These are phyloP conservation scores for Euthynnus affinis DNA, from an alignment of 2,797 vertebrate species.

Conservation along the genomic window DNA sequence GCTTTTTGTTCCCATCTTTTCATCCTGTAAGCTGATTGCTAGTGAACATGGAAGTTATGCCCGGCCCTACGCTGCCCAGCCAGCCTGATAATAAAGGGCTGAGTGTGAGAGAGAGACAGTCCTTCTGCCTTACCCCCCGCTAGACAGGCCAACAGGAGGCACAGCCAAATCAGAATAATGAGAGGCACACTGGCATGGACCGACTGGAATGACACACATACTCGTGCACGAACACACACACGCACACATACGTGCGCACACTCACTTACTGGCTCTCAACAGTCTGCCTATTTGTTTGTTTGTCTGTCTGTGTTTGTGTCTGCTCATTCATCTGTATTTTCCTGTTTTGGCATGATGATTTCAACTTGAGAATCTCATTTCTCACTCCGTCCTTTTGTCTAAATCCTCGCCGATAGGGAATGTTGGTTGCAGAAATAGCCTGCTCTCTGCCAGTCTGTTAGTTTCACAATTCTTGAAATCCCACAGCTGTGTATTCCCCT, in stretches of 20 bases:
- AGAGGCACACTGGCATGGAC: conserved; percentile 81
- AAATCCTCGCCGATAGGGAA: conserved; percentile 54
- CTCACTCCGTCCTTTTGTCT: conserved; percentile 64
- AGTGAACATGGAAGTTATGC: conserved; percentile 75
- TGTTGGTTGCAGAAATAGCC: conserved; percentile 56
- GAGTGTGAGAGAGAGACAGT: conserved; percentile 74
- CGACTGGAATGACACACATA: conserved; percentile 78
- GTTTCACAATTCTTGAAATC: conserved; percentile 53
- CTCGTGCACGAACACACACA: conserved; percentile 48
- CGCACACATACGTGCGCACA: background rate
- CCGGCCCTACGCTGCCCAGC: conserved; percentile 68
- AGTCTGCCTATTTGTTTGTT: conserved; percentile 79
- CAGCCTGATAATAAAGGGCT: conserved; percentile 77
- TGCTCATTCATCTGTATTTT: conserved; percentile 78
- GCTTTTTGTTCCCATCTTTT: conserved; percentile 58
- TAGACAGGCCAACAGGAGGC: conserved; percentile 82
- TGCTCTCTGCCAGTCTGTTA: conserved; percentile 42
- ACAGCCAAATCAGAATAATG: conserved; percentile 88
- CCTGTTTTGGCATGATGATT: conserved; percentile 73
- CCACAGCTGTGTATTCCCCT: conserved; percentile 44
- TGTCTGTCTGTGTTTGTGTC: conserved; percentile 74
- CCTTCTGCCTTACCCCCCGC: conserved; percentile 77
- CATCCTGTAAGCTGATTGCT: conserved; percentile 69
- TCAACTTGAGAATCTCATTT: conserved; percentile 72
- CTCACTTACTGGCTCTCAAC: conserved; percentile 68